Evolutionary conservation across 2,113 vertebrate genomes (phyloP).

Genomic region (Bubo scandiacus): DNA sequence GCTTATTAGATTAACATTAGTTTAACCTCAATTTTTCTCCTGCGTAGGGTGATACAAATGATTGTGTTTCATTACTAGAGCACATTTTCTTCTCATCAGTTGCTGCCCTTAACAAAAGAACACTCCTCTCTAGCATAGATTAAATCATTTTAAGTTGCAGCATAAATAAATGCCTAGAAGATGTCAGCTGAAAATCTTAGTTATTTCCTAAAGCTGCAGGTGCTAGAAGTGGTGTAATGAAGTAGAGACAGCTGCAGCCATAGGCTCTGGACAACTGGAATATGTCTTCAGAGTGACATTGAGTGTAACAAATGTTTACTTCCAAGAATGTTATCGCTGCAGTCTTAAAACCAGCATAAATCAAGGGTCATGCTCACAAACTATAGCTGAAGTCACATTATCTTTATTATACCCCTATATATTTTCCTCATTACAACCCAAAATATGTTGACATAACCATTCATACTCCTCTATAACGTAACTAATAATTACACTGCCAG

Average conservation of each 20-base stretch:
- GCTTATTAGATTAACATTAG: slow-evolving; percentile 17
- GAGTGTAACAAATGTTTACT: slow-evolving; percentile 59
- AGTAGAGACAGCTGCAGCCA: slow-evolving; percentile 63
- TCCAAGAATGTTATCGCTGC: slow-evolving; percentile 58
- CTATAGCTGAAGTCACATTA: slow-evolving; percentile 48
- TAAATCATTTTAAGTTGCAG: slow-evolving; percentile 51
- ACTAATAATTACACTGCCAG: slow-evolving; percentile 33
- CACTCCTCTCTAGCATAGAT: slow-evolving; percentile 13
- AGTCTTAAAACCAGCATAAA: slow-evolving; percentile 51
- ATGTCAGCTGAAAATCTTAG: slow-evolving; percentile 71
- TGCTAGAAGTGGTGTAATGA: slow-evolving; percentile 60
- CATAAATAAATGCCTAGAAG: slow-evolving; percentile 67
- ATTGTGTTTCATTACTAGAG: neutral
- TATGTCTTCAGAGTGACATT: slow-evolving; percentile 60
- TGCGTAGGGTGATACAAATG: neutral
- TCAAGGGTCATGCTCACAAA: slow-evolving; percentile 19
- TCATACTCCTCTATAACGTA: slow-evolving; percentile 43
- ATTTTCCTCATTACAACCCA: slow-evolving; percentile 60
- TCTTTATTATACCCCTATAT: slow-evolving; percentile 50
- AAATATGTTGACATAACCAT: slow-evolving; percentile 53
- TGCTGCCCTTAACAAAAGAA: slow-evolving; percentile 22
- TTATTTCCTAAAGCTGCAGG: slow-evolving; percentile 74
- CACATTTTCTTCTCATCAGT: slow-evolving; percentile 26
- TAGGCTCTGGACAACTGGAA: slow-evolving; percentile 51
- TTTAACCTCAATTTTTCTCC: slow-evolving; percentile 32